Evolutionary conservation across 2,888 invertebrate species (phyloP), one percentile per base, ranked within the genome.

Genomic region (Itoplectis maculator): DNA sequence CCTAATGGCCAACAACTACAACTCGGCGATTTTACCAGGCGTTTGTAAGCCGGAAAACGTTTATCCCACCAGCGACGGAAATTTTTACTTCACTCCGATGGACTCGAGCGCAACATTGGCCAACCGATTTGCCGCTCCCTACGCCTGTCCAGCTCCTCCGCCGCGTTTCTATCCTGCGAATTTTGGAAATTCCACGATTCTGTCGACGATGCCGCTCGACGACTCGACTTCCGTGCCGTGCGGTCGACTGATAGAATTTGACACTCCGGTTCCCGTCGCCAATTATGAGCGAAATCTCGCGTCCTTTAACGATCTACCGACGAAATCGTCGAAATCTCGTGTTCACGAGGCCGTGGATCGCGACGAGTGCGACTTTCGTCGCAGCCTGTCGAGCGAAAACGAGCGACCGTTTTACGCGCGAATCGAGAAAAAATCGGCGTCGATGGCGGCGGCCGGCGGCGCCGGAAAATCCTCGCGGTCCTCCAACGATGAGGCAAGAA

Each of bases 181-280:
- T 3, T n/a, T 61, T n/a, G 51, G 54, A 0, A 68, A 68, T 20
- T 20, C 74, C 3, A 69, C 68, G 63, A 74, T 68, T 0, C 20
- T 35, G 18, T 40, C 94, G 0, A 86, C 94, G 0, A 70, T 87
- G 65, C 85, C 90, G 65, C 85, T 89, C 0, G 85, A 86, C 2
- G 87, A 89, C 37, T 82, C 86, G 11, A 70, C 88, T 7, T 81
- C 88, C 13, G 95, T 96, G 8, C 96, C 96, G 0, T 96, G 96
- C 0, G 96, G 93, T 0, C 95, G 95, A 88, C 91, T 96, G 11
- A 96, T 96, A 83, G 96, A 96, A 89, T 87, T 96, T 15, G 96
- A 96, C 66, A 84, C 93, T 59, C 92, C 94, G 0, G 92, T 92
- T 0, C 88, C 90, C 0, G 85, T 88, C 1, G 82, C 86, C 0